phyloP scores from a whole-genome alignment of 2,797 vertebrate genomes.

The Pseudochirops corinnae region DNA sequence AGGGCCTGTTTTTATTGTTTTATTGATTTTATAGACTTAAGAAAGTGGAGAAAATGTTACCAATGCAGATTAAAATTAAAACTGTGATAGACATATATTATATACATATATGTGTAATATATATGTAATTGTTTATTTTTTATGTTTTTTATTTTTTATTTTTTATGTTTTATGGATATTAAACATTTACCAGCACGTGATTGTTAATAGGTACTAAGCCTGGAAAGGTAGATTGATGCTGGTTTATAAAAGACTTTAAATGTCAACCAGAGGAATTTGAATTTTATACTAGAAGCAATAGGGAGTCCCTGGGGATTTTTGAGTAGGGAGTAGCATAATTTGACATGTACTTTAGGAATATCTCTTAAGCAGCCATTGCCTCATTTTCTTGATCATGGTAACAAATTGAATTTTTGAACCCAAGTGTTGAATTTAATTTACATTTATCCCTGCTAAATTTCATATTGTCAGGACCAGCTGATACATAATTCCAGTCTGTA shows the following conservation, averaged over 20 bases:
- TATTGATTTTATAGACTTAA: too few species aligned
- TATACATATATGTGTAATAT: too few species aligned
- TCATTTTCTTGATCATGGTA: neutral
- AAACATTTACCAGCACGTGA: too few species aligned
- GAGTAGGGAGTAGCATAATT: neutral
- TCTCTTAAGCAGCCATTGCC: neutral
- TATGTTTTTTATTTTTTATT: too few species aligned
- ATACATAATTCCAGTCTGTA: neutral
- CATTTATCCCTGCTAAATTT: neutral
- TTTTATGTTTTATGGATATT: too few species aligned
- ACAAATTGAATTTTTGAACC: neutral
- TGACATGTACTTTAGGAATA: neutral
- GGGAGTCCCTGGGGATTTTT: neutral
- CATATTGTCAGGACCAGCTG: neutral
- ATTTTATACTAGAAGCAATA: neutral
- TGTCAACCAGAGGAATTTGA: neutral
- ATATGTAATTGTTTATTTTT: too few species aligned
- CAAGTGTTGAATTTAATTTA: neutral
- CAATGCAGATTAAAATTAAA: too few species aligned
- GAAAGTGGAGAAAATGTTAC: too few species aligned
- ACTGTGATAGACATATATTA: too few species aligned
- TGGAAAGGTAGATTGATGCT: too few species aligned
- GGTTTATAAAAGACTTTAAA: neutral
- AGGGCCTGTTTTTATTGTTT: too few species aligned
- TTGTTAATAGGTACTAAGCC: too few species aligned